Percentiles rank a stretch among this genome's conserved stretches.
Evolutionary conservation across 1,140 invertebrate genomes (phyloP).

Genomic region (Trachymyrmex cornetzi): DNA sequence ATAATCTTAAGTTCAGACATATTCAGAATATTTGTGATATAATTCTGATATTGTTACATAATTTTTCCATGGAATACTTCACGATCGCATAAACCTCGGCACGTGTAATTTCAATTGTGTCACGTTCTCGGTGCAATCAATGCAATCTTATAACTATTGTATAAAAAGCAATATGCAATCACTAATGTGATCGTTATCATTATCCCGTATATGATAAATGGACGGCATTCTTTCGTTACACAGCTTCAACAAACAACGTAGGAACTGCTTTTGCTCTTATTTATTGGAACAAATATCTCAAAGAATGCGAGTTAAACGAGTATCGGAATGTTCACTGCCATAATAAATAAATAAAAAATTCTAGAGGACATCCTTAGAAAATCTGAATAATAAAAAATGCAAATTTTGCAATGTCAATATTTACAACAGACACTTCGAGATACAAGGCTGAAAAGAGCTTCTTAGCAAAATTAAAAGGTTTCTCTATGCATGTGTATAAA

Average conservation of each 20-base stretch:
- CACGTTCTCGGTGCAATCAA: neutral
- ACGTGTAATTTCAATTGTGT: neutral
- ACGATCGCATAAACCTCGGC: neutral
- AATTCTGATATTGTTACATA: neutral
- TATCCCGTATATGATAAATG: neutral
- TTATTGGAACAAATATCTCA: neutral
- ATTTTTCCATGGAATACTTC: neutral
- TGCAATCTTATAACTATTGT: neutral
- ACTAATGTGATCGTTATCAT: neutral
- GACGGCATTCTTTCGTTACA: neutral
- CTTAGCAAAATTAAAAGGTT: neutral
- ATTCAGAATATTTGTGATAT: neutral
- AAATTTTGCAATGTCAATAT: neutral
- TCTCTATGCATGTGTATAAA: no score
- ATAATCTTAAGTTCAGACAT: neutral
- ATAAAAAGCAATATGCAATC: slow-evolving; percentile 6
- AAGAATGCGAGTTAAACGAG: neutral
- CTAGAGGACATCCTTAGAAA: neutral
- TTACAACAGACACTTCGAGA: neutral
- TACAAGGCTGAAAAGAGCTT: neutral
- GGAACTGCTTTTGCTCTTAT: neutral
- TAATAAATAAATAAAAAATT: slow-evolving; percentile 20
- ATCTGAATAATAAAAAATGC: neutral
- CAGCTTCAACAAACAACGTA: neutral
- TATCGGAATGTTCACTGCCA: neutral